Conservation (phyloP, 2,113 vertebrate genomes). For the Erythrocebus patas region DNA sequence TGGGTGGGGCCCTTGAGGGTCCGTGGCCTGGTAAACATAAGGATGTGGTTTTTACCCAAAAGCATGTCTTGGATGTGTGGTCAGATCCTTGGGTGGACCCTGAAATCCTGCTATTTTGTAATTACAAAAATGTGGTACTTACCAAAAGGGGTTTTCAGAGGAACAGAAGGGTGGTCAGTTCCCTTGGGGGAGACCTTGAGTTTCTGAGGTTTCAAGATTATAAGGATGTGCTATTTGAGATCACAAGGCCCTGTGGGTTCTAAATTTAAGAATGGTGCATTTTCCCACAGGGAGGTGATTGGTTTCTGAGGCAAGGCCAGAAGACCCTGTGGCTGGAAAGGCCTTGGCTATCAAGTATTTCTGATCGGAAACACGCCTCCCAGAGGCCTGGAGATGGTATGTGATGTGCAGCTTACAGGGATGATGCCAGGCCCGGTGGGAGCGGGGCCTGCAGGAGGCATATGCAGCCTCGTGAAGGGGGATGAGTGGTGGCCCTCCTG, state of each 20-base stretch:
- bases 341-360: neutral
- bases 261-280: neutral
- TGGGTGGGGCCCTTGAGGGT: neutral
- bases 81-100: neutral
- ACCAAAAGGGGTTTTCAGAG: neutral
- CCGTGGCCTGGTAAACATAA: neutral
- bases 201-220: neutral
- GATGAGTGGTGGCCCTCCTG: too few species aligned
- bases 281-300: neutral
- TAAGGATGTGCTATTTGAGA: neutral
- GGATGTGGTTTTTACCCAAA: neutral
- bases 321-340: neutral
- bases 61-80: neutral
- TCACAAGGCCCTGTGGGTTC: neutral
- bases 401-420: too few species aligned
- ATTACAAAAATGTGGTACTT: neutral
- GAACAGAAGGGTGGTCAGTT: neutral
- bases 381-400: neutral
- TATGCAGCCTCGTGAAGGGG: rapidly evolving
- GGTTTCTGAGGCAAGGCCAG: neutral
- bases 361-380: neutral
- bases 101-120: neutral
- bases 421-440: rapidly evolving
- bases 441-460: neutral
- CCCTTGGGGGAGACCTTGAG: neutral